Percentiles rank a stretch among this genome's conserved stretches.
These are phyloP conservation scores for Thinocorus orbignyianus DNA, from an alignment of 2,113 vertebrate species.

Conservation along the genomic window DNA sequence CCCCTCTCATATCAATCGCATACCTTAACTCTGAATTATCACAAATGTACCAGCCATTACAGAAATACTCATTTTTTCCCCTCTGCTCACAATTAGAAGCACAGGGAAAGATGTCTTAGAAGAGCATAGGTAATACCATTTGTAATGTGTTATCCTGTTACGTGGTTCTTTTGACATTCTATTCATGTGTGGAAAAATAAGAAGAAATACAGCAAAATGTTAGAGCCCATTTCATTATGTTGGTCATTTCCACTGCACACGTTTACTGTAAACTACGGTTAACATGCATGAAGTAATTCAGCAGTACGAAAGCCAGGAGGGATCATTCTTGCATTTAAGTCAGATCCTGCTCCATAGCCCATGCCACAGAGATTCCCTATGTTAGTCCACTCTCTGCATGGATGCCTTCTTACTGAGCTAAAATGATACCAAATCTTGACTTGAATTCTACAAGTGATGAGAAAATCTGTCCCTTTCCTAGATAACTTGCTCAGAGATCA, in stretches of 20 bases:
- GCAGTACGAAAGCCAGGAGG: slow-evolving; percentile 31
- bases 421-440: background rate
- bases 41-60: background rate
- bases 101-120: background rate
- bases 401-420: background rate
- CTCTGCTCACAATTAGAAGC: background rate
- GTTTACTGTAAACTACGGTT: slow-evolving; percentile 29
- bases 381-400: background rate
- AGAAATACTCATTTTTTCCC: background rate
- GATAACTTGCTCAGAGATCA: background rate
- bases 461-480: background rate
- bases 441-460: background rate
- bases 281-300: slow-evolving; percentile 41
- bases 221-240: background rate
- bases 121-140: background rate
- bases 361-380: background rate
- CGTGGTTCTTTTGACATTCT: background rate
- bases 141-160: background rate
- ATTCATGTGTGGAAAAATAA: background rate
- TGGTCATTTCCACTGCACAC: slow-evolving; percentile 26
- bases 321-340: slow-evolving; percentile 34
- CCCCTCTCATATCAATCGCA: background rate
- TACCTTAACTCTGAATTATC: background rate
- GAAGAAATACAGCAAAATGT: background rate
- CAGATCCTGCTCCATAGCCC: background rate